Percentiles rank a stretch among this genome's conserved stretches.
Conservation (phyloP, 2,113 vertebrate species). For the Menidia beryllina region DNA sequence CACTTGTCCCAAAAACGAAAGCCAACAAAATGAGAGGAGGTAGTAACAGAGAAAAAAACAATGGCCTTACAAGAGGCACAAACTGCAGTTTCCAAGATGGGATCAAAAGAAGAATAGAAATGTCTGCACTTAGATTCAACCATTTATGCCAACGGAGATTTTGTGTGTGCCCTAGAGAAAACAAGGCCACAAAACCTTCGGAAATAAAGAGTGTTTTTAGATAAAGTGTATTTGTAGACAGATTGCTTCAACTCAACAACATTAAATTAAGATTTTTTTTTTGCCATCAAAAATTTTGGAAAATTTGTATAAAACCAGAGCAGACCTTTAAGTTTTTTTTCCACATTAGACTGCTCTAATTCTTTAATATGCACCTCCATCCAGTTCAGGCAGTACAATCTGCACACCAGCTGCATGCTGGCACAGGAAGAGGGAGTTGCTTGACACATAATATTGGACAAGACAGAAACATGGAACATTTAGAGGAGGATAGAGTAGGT, state of each 20-base stretch:
- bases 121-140: neutral
- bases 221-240: neutral
- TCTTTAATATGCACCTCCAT: slow-evolving; percentile 28
- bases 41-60: no score
- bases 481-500: slow-evolving; percentile 77
- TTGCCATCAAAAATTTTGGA: neutral
- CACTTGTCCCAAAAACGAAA: neutral
- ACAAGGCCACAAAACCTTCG: neutral
- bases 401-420: slow-evolving; percentile 48
- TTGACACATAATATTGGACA: slow-evolving; percentile 77
- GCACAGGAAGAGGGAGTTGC: slow-evolving; percentile 62
- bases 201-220: no score
- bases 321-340: slow-evolving; percentile 12
- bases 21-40: no score
- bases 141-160: neutral
- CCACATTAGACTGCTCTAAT: slow-evolving; percentile 30
- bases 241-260: neutral
- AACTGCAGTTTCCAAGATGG: no score
- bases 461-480: slow-evolving; percentile 85
- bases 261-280: neutral
- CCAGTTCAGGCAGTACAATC: slow-evolving; percentile 23
- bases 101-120: no score
- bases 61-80: no score
- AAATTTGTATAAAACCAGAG: slow-evolving; percentile 9
- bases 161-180: neutral